phyloP scores from a whole-genome alignment of 1,140 invertebrate genomes.

The Drosophila nigromelanica region DNA sequence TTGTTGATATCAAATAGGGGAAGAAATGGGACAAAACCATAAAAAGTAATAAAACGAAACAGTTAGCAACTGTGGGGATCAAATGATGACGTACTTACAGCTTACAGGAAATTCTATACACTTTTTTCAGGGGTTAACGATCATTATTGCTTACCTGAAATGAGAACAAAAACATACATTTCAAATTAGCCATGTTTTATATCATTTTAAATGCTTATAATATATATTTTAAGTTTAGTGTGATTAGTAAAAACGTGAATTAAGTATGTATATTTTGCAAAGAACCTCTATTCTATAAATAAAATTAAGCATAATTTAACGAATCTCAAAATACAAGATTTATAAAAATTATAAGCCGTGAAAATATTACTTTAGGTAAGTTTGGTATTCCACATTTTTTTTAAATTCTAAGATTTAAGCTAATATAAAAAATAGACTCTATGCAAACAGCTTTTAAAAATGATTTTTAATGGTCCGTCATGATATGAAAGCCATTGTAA shows the following conservation, averaged over 20 bases:
- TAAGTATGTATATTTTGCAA: no score
- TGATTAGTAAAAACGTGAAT: neutral
- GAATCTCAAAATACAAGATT: no score
- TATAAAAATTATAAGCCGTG: no score
- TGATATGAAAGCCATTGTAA: no score
- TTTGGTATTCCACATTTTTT: no score
- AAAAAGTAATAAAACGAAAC: neutral
- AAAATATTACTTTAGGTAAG: no score
- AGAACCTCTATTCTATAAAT: no score
- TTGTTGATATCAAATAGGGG: neutral
- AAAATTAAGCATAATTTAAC: no score
- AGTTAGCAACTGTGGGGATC: neutral
- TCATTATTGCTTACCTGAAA: slow-evolving; percentile 63
- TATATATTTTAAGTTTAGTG: neutral
- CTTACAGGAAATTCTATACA: neutral
- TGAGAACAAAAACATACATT: slow-evolving; percentile 10
- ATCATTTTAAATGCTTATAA: neutral
- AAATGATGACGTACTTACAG: slow-evolving; percentile 43
- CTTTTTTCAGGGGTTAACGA: neutral
- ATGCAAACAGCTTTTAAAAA: no score
- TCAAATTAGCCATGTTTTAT: neutral
- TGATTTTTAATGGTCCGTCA: no score
- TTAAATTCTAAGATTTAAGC: no score
- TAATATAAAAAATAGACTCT: no score
- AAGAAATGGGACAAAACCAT: slow-evolving; percentile 8